Evolutionary conservation across 2,113 vertebrate genomes (phyloP).

Genomic region (Salvator merianae): DNA sequence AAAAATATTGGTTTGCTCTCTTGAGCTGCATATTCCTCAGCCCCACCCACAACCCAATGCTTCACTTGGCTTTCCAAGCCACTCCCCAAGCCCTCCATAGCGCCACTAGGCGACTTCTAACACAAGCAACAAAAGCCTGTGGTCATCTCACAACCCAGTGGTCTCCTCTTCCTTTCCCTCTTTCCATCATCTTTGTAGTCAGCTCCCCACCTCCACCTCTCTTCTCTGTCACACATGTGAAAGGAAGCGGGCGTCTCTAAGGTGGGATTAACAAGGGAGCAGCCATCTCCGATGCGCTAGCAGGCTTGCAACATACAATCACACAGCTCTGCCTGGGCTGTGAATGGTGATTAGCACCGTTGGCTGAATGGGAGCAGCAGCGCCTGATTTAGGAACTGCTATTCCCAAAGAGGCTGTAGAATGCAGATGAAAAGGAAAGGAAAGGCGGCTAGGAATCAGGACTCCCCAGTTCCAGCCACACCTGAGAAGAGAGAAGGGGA

Average conservation of each 20-base stretch:
- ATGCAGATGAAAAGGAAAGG: background rate
- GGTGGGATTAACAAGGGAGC: background rate
- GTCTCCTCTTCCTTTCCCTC: background rate
- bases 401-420: background rate
- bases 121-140: background rate
- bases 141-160: background rate
- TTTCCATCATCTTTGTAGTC: background rate
- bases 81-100: background rate
- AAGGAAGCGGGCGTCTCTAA: slow-evolving; percentile 7
- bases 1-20: background rate
- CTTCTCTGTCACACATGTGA: background rate
- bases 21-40: background rate
- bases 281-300: background rate
- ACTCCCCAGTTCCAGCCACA: background rate
- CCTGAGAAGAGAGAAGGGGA: background rate
- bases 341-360: background rate
- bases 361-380: slow-evolving; percentile 17
- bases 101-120: background rate
- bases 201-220: background rate
- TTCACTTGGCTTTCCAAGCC: background rate
- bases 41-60: background rate
- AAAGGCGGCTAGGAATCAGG: background rate
- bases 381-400: slow-evolving; percentile 4
- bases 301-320: background rate
- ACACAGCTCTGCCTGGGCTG: slow-evolving; percentile 4